These are phyloP conservation scores for Euura saliciscinereae DNA, from an alignment of 1,140 invertebrate genomes.

Conservation along the genomic window DNA sequence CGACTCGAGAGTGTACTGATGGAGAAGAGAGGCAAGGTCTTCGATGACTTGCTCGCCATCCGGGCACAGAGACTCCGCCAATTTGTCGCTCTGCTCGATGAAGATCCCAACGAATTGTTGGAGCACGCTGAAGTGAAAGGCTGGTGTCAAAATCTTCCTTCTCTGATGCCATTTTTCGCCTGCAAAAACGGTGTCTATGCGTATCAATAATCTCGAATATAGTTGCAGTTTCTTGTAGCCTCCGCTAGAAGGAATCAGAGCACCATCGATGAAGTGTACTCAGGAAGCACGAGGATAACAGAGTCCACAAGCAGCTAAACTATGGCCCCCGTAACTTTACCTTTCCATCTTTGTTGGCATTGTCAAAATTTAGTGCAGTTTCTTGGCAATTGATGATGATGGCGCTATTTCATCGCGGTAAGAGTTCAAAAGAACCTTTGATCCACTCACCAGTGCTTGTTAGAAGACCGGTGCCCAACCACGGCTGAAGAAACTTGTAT, in stretches of 20 bases:
- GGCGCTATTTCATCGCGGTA: too few species aligned
- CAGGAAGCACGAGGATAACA: too few species aligned
- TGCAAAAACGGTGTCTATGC: conserved; percentile 33
- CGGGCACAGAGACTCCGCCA: conserved; percentile 60
- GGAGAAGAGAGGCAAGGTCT: conserved; percentile 64
- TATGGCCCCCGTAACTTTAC: too few species aligned
- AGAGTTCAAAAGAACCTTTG: too few species aligned
- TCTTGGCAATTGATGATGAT: too few species aligned
- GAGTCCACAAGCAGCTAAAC: too few species aligned
- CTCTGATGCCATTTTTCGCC: conserved; percentile 80
- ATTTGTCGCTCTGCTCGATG: conserved; percentile 64
- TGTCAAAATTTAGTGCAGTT: too few species aligned
- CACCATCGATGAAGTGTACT: too few species aligned
- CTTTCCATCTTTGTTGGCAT: too few species aligned
- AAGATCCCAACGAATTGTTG: conserved; percentile 77
- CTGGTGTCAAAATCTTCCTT: conserved; percentile 35
- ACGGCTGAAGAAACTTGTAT: conserved; percentile 67
- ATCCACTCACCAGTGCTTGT: conserved; percentile 56
- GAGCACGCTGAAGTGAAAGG: conserved; percentile 90
- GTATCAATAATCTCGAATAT: too few species aligned
- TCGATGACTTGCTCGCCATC: conserved; percentile 45
- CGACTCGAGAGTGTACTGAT: conserved; percentile 68
- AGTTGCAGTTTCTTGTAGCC: too few species aligned
- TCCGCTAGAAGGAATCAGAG: too few species aligned
- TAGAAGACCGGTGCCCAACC: conserved; percentile 71